These are phyloP conservation scores for Marmota flaviventris DNA, from an alignment of 2,113 vertebrate species.

Conservation along the genomic window DNA sequence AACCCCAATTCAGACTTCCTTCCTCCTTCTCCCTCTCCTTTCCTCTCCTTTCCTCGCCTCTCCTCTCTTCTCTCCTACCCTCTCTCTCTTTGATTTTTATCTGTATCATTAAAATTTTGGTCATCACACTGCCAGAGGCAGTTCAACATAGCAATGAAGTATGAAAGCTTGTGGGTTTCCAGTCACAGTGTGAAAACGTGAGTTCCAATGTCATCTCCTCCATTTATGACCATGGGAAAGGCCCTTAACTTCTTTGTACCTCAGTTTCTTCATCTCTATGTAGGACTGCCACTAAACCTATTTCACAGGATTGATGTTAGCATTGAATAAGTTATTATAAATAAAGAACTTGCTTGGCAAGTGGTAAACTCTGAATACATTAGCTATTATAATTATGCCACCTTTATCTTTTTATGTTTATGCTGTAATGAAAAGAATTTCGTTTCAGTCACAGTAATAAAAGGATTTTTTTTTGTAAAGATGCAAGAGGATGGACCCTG, in stretches of 20 bases:
- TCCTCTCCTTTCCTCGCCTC: too few relatives aligned
- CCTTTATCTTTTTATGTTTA: not conserved
- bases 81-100: constrained; percentile 16
- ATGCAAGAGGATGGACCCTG: not conserved
- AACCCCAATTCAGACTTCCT: not conserved
- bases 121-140: not conserved
- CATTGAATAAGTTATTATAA: not conserved
- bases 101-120: not conserved
- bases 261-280: not conserved
- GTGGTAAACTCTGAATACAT: not conserved
- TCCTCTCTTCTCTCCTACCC: too few relatives aligned
- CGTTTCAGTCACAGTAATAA: not conserved
- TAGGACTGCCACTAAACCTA: not conserved
- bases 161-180: not conserved
- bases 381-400: not conserved
- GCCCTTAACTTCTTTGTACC: not conserved
- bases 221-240: not conserved
- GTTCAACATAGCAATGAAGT: not conserved
- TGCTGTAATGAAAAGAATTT: not conserved
- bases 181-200: not conserved
- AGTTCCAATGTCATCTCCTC: not conserved
- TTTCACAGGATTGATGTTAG: not conserved
- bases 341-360: not conserved
- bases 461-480: not conserved
- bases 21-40: not conserved